Percentiles rank a stretch among this genome's conserved stretches.
Conservation (phyloP, 2,113 vertebrate species). For the Poicephalus meyeri region DNA sequence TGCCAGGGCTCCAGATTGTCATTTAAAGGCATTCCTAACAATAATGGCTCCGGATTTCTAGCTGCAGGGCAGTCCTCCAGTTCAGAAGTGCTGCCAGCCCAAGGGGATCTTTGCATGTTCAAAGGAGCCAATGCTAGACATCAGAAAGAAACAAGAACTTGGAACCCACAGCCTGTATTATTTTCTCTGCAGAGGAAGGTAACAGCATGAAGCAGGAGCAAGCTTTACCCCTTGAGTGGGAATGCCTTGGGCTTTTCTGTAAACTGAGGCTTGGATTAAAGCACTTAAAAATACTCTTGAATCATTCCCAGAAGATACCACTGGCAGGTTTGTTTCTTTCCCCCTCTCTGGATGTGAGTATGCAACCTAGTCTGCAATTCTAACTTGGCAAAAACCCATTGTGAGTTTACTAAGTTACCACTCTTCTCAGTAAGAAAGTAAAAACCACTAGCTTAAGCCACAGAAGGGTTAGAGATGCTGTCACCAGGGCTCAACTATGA, state of each 20-base stretch:
- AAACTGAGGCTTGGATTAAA: neutral
- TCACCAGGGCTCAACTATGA: neutral
- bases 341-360: neutral
- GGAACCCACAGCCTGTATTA: neutral
- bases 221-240: neutral
- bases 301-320: neutral
- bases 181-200: neutral
- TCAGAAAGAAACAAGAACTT: neutral
- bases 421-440: neutral
- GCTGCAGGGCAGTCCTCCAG: neutral
- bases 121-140: slow-evolving; percentile 6
- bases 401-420: neutral
- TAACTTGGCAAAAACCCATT: neutral
- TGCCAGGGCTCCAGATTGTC: slow-evolving; percentile 53
- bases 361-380: neutral
- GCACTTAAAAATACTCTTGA: neutral
- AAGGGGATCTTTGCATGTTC: neutral
- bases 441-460: neutral
- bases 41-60: neutral
- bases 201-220: neutral
- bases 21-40: slow-evolving; percentile 28
- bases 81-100: neutral
- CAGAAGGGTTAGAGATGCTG: neutral
- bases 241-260: slow-evolving; percentile 1
- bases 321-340: neutral